Base-by-base conservation (phyloP, 2,888 invertebrate species). In the Aethes cnicana region DNA sequence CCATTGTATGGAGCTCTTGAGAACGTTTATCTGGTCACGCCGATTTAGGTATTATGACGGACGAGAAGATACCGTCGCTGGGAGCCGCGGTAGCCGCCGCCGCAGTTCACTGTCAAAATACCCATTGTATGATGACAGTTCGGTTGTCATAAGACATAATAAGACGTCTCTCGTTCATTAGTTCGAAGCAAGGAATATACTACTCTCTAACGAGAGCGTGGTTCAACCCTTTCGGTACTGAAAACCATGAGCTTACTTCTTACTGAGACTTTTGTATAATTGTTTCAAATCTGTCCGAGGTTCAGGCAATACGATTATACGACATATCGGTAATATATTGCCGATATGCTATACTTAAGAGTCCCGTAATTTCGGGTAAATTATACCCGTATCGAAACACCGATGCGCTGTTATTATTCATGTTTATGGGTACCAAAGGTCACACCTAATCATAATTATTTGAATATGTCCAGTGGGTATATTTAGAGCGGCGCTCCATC, bases 1-100 rank as follows among this genome's bases (percentile, higher is more conserved):
- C 74, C 63, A 80, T 84, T 83, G 77, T 80, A 64, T 63, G 61
- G 57, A 58, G 59, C 68, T 68, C 72, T 73, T 66, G 64, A 63
- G 65, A 63, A 60, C 62, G 66, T 66, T 72, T 74, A 76, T 77
- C 73, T 74, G 66, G 59, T 59, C 66, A 70, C 68, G 68, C 68
- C 64, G 69, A 68, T 66, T 68, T 67, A 59, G 62, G 59, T 62
- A 67, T 69, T 71, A 64, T 69, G 71, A 62, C 58, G 58, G 48
- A 57, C 53, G 61, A 43, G 16, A 43, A 61, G 63, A 64, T 62
- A 59, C 30, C 48, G 57, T 61, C 56, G 54, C 57, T 61, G 54
- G 55, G 47, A 55, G 39, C 46, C 49, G 43, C 53, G 47, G 53
- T 46, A 56, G 47, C 14, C 35, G 9, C 16, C 8, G 39, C 42